phyloP scores from a whole-genome alignment of 2,888 invertebrate species.

The Synergus itoensis region DNA sequence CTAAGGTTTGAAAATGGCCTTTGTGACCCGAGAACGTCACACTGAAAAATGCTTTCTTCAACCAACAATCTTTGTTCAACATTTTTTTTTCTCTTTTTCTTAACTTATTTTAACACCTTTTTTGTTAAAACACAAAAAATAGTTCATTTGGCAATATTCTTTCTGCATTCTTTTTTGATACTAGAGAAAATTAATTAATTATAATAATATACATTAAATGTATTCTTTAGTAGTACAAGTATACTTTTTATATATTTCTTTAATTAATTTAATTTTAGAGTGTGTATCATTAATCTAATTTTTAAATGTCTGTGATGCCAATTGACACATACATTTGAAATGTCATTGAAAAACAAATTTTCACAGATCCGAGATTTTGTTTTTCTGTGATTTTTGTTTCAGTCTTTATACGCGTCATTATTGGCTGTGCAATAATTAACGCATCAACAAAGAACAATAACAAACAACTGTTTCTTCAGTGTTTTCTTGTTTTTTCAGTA shows the following conservation, averaged over 20 bases:
- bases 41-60: conserved; percentile 29
- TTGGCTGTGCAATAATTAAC: conserved; percentile 3
- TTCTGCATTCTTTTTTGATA: neutral
- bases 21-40: conserved; percentile 25
- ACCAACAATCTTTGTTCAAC: neutral
- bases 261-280: neutral
- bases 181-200: neutral
- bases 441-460: conserved; percentile 6
- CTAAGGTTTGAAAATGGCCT: conserved; percentile 10
- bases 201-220: neutral
- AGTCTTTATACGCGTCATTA: conserved; percentile 30
- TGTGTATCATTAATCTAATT: neutral
- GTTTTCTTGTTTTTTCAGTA: neutral
- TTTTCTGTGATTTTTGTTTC: conserved; percentile 13
- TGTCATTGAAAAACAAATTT: neutral
- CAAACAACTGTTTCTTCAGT: neutral
- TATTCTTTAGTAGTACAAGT: neutral
- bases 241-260: neutral
- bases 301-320: neutral
- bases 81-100: neutral
- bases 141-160: neutral
- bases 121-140: neutral
- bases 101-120: neutral
- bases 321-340: conserved; percentile 7
- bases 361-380: conserved; percentile 3